A percentile compares a stretch with the other conserved stretches of the same genome.
phyloP scores from a whole-genome alignment of 2,888 invertebrate species.

The Dermolepida albohirtum region DNA sequence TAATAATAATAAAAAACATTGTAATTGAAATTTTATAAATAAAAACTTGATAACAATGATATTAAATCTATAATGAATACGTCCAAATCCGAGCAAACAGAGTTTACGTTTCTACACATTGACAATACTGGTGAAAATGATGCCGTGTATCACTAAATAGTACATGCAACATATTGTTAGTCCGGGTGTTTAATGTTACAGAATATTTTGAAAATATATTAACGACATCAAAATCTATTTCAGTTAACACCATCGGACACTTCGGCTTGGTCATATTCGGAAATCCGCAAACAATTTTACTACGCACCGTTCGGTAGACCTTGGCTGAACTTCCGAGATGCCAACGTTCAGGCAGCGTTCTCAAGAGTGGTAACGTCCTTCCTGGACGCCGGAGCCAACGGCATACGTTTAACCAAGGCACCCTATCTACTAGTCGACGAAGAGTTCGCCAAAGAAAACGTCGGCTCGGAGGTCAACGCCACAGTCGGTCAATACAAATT shows the following conservation, averaged over 20 bases:
- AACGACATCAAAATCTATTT: too few species aligned
- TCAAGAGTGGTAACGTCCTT: constrained; percentile 76
- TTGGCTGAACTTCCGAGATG: constrained; percentile 85
- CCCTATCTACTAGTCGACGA: constrained; percentile 75
- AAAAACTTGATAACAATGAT: too few species aligned
- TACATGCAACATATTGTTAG: too few species aligned
- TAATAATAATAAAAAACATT: too few species aligned
- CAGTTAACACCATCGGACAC: constrained; percentile 57
- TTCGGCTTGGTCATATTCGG: constrained; percentile 79
- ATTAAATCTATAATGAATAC: too few species aligned
- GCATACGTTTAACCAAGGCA: constrained; percentile 80
- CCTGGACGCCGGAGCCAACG: constrained; percentile 81
- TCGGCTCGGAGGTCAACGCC: constrained; percentile 54
- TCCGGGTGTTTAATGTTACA: too few species aligned
- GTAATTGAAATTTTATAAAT: too few species aligned
- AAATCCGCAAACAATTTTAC: constrained; percentile 76
- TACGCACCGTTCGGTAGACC: constrained; percentile 83
- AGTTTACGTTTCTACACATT: too few species aligned
- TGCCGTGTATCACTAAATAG: too few species aligned
- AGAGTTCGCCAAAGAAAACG: constrained; percentile 67
- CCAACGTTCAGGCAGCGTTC: constrained; percentile 74
- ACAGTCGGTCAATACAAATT: constrained; percentile 71
- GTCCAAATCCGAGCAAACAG: too few species aligned
- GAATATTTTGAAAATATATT: background rate
- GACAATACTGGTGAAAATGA: too few species aligned